These are phyloP conservation scores for Thaumetopoea pityocampa DNA, from an alignment of 1,140 invertebrate genomes.

Conservation along the genomic window DNA sequence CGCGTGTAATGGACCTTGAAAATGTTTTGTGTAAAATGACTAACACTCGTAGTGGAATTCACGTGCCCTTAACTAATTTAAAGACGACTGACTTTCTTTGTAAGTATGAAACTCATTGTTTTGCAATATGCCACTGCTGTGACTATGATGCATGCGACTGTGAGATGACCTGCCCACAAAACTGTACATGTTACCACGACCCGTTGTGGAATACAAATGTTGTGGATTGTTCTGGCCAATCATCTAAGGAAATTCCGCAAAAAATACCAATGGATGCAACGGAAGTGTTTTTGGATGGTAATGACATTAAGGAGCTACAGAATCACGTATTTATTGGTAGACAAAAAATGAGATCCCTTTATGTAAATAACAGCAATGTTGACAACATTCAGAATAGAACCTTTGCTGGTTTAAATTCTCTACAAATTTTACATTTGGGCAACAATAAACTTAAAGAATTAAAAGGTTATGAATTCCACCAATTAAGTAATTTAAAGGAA, in stretches of 20 bases:
- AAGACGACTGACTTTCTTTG: conserved; percentile 91
- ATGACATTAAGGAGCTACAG: conserved; percentile 88
- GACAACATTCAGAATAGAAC: conserved; percentile 93
- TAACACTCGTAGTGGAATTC: conserved; percentile 82
- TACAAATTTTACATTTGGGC: conserved; percentile 90
- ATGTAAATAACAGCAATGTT: conserved; percentile 90
- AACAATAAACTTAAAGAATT: conserved; percentile 88
- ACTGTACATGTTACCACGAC: conserved; percentile 95
- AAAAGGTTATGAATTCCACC: conserved; percentile 93
- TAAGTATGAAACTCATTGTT: conserved; percentile 94
- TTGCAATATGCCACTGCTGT: conserved; percentile 94
- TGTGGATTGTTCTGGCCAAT: conserved; percentile 90
- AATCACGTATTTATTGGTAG: conserved; percentile 94
- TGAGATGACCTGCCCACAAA: conserved; percentile 94
- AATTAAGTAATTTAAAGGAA: conserved; percentile 86
- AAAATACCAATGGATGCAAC: conserved; percentile 96
- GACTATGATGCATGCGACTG: conserved; percentile 97
- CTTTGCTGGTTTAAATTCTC: conserved; percentile 90
- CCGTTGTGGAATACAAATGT: conserved; percentile 95
- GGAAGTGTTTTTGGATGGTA: conserved; percentile 93
- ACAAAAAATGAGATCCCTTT: conserved; percentile 91
- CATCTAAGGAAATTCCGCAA: conserved; percentile 85
- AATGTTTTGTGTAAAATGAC: conserved; percentile 90
- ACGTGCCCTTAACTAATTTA: conserved; percentile 80
- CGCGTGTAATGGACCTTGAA: conserved; percentile 90